Base-by-base conservation (phyloP, 1,140 invertebrate species). In the Hyles euphorbiae region DNA sequence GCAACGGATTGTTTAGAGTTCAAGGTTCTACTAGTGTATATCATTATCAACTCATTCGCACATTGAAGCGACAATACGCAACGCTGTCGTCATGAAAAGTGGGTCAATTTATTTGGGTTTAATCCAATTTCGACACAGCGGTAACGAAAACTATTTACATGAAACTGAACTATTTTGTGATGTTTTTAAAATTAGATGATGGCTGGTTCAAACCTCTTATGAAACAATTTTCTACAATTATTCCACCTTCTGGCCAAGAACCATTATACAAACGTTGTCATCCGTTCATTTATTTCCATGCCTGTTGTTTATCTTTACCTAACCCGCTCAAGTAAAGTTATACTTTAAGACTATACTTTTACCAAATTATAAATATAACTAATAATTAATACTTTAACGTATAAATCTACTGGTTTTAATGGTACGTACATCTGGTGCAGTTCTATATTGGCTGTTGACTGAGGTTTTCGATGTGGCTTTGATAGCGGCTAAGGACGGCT, bases 401-500 rank as follows among this genome's bases (percentile, higher is more conserved):
- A 10, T 3, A 47, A 47, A 11, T 47, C 46, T 47, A n/a, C 10
- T 8, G 5, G 5, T 47, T 47, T 22, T 1, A 3, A 34, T 52
- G 5, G 32, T 34, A 34, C 34, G 3, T 40, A 51, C 46, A 47
- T 47, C 46, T 5, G 33, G 33, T 48, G 90, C 91, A 51, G 74
- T 72, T 52, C 75, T 71, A 58, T 61, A 56, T 64, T 86, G 79
- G 63, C 83, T 90, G 60, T 88, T 91, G 63, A 94, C 81, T 50
- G 93, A 93, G 22, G 91, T 91, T 70, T 92, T 90, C 32, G 92
- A 93, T 49, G 91, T 91, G 8, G 92, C 91, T 76, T 93, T 93
- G 61, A 96, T 96, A 36, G 95, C 94, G 52, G 93, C 94, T 68
- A 96, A 82, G 56, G 94, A 94, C 45, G 95, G 94, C 73, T 95